Evolutionary conservation across 2,888 invertebrate species (phyloP).

Genomic region (Cybosia mesomella): DNA sequence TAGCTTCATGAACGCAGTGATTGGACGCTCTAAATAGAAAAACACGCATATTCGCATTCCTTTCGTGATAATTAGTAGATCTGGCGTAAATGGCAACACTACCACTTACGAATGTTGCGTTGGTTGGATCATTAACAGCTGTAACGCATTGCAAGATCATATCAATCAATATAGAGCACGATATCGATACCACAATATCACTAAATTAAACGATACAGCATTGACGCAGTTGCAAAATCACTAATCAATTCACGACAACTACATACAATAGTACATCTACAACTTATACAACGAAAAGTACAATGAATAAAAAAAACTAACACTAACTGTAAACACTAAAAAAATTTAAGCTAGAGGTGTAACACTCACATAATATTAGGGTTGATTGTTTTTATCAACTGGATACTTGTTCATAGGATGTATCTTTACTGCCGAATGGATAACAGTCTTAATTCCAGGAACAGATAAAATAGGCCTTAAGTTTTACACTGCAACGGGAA

Average conservation of each 20-base stretch:
- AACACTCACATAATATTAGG: background rate
- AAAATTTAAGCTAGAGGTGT: too few species aligned
- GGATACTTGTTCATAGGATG: background rate
- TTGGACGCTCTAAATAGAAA: background rate
- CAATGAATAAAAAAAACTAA: too few species aligned
- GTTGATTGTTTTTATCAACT: background rate
- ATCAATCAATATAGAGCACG: background rate
- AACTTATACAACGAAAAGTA: too few species aligned
- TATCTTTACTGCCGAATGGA: background rate
- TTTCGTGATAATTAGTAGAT: background rate
- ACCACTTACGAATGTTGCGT: background rate
- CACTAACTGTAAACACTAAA: too few species aligned
- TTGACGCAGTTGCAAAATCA: background rate
- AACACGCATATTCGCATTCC: background rate
- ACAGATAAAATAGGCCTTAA: background rate
- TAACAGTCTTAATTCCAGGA: background rate
- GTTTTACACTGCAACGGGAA: background rate
- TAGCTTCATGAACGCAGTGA: background rate
- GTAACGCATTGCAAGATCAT: background rate
- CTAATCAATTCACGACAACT: background rate
- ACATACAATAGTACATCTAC: background rate
- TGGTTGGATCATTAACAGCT: constrained; percentile 1
- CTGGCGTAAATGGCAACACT: background rate
- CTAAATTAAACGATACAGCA: background rate
- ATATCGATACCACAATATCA: background rate